Evolutionary conservation across 2,888 invertebrate species (phyloP), one percentile per base, ranked within the genome.

Genomic region (Hirudinaria manillensis): DNA sequence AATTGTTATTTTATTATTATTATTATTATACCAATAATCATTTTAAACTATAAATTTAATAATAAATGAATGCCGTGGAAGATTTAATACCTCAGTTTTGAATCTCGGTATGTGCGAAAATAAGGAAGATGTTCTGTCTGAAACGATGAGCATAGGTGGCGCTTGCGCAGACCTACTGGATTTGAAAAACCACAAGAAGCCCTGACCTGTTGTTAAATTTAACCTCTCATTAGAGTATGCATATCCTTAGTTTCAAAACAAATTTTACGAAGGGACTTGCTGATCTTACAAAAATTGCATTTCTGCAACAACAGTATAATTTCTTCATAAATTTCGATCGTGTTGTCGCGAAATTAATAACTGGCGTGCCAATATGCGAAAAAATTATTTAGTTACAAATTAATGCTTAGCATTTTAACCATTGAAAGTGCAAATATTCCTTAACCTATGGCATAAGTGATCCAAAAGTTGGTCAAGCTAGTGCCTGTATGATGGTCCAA

Each of bases 401-500:
- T 38, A 38, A 6, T 38, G 38, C 10, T 38, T 45, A 45, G 10
- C 38, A n/a, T 38, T 34, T 70, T 34, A 27, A n/a, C 27, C 4
- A 24, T 70, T 27, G 70, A 70, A 70, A 34, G 19, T 16, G 29
- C 16, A 27, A 34, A 68, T 21, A 61, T 21, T 19, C 1, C n/a
- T 32, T 21, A 68, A 74, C 74, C 74, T 10, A 76, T 67, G 32
- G 67, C 76, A 13, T 61, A 66, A 7, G 55, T 76, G 19, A 32
- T 29, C 66, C 72, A 72, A n/a, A 36, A 55, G 24, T 56, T 72
- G 21, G 13, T 13, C 16, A 27, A 6, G 13, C 27, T 19, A 21
- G 65, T n/a, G 24, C 72, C 76, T 0, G 76, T 66, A 53, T 72
- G 73, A 65, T 51, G 38, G 24, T 76, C 76, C 61, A 76, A 21